Percentiles rank a stretch among this genome's conserved stretches.
These are phyloP conservation scores for Stegana nigrithorax DNA, from an alignment of 2,888 invertebrate genomes.

Conservation along the genomic window DNA sequence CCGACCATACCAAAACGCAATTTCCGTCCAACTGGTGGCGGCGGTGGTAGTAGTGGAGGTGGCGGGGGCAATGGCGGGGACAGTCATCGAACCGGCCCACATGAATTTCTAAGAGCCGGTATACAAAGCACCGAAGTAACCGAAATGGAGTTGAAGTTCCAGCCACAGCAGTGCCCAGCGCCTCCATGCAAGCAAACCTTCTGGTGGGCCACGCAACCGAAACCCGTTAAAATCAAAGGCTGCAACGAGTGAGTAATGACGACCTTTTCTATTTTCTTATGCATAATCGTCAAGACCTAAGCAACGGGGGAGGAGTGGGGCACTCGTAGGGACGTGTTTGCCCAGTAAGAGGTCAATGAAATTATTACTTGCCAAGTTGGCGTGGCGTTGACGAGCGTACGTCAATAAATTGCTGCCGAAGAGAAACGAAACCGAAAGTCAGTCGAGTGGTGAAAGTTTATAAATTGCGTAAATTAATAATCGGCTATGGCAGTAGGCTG, in stretches of 20 bases:
- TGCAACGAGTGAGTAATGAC: constrained; percentile 52
- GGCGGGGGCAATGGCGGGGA: constrained; percentile 24
- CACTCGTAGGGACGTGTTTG: background rate
- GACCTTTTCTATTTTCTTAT: background rate
- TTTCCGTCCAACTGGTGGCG: constrained; percentile 38
- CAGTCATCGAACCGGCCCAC: constrained; percentile 24
- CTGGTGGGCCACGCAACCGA: constrained; percentile 68
- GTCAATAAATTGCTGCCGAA: constrained; percentile 17
- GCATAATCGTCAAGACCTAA: background rate
- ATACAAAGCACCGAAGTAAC: constrained; percentile 52
- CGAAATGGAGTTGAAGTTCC: constrained; percentile 64
- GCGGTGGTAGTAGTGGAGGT: constrained; percentile 27
- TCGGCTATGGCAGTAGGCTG: background rate
- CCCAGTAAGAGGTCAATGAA: constrained; percentile 17
- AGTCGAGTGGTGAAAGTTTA: constrained; percentile 24
- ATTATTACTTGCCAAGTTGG: background rate
- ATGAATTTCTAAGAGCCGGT: constrained; percentile 41
- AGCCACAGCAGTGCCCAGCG: constrained; percentile 50
- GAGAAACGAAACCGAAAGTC: constrained; percentile 22
- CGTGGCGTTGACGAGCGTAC: constrained; percentile 23
- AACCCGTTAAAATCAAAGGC: constrained; percentile 63
- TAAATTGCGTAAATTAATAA: constrained; percentile 57
- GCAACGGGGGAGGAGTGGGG: background rate
- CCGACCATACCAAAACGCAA: constrained; percentile 59
- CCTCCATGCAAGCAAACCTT: constrained; percentile 66